Conservation (phyloP, 1,140 invertebrate species). For the Lamellibrachia luymesi region DNA sequence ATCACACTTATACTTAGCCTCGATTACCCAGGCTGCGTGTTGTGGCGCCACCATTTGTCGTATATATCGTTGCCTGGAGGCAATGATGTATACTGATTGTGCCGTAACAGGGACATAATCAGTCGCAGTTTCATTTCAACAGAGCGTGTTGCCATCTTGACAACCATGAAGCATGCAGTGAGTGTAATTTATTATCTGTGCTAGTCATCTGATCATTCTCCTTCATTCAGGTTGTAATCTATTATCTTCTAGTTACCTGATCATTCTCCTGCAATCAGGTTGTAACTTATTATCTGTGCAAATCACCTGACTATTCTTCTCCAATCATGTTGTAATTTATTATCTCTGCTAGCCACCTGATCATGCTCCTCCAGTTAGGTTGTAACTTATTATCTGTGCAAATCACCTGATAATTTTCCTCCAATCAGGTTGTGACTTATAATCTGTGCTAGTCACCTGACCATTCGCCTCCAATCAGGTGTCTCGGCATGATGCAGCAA, state of each 20-base stretch:
- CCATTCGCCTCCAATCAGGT: conserved; percentile 32
- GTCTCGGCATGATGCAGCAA: conserved; percentile 57
- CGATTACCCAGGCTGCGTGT: too few relatives aligned
- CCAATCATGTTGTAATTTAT: background rate
- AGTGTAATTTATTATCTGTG: conserved; percentile 26
- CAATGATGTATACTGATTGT: background rate
- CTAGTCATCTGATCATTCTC: background rate
- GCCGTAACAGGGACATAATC: conserved; percentile 68
- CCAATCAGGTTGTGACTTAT: too few relatives aligned
- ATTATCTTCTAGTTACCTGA: background rate
- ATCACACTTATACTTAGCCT: too few relatives aligned
- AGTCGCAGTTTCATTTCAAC: conserved; percentile 58
- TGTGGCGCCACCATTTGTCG: too few relatives aligned
- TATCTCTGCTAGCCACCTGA: background rate
- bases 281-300: background rate
- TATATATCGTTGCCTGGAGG: too few relatives aligned
- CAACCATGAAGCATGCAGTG: conserved; percentile 72
- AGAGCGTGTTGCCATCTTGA: conserved; percentile 74
- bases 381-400: background rate
- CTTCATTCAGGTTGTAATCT: background rate
- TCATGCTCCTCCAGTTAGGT: background rate
- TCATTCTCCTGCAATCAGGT: background rate
- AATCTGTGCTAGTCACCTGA: background rate
- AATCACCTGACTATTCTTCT: background rate
- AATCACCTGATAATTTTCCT: too few relatives aligned